phyloP scores from a whole-genome alignment of 2,797 vertebrate genomes.

The Zalophus californianus region DNA sequence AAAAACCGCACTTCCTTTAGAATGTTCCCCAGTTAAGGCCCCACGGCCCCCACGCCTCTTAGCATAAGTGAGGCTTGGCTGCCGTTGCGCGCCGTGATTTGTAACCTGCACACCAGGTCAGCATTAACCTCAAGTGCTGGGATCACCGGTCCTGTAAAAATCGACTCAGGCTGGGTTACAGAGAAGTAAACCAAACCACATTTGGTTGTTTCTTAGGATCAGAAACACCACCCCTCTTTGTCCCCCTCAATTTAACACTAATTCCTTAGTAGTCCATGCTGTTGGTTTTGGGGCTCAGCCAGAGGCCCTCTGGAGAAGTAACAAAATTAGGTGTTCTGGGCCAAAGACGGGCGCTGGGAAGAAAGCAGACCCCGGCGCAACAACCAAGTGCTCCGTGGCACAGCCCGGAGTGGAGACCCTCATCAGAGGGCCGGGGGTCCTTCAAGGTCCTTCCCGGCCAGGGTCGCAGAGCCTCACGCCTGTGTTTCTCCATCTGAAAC shows the following conservation, averaged over 20 bases:
- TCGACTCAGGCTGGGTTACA: not conserved
- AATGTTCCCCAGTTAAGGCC: not conserved
- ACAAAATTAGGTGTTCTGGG: constrained; percentile 36
- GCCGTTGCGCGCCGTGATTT: not conserved
- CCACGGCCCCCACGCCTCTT: not conserved
- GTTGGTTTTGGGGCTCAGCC: constrained; percentile 76
- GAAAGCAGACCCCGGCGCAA: not conserved
- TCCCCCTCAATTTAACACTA: constrained; percentile 72
- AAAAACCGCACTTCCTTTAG: constrained; percentile 14
- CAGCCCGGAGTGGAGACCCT: not conserved
- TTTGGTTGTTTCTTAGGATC: constrained; percentile 39
- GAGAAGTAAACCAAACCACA: constrained; percentile 72
- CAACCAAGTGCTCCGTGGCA: fast-evolving
- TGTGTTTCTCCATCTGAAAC: not conserved
- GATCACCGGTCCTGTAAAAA: constrained; percentile 69
- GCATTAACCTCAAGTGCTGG: constrained; percentile 21
- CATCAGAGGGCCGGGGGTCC: fast-evolving
- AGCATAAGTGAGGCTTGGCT: not conserved
- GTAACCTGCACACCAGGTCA: constrained; percentile 15
- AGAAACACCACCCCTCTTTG: constrained; percentile 59
- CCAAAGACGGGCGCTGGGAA: constrained; percentile 2
- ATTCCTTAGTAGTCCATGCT: constrained; percentile 70
- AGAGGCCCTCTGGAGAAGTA: constrained; percentile 67
- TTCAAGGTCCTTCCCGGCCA: not conserved
- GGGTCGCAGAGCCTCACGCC: not conserved